These are phyloP conservation scores for Perithous albicinctus DNA, from an alignment of 2,888 invertebrate genomes.

Conservation along the genomic window DNA sequence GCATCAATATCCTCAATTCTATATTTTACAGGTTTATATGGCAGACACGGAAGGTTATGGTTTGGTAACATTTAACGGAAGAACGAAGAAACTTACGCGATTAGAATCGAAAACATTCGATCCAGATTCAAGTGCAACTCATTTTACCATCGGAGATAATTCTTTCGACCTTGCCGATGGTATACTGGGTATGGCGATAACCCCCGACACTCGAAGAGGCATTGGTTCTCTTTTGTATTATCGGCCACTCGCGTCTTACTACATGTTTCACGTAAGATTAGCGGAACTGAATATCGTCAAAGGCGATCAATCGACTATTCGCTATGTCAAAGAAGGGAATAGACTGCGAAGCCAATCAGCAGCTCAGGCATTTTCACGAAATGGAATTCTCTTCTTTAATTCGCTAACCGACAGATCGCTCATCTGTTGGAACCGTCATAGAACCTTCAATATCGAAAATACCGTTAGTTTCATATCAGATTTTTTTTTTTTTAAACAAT, in stretches of 20 bases:
- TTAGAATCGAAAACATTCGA: slow-evolving; percentile 30
- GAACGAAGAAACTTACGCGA: slow-evolving; percentile 4
- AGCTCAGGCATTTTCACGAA: slow-evolving; percentile 77
- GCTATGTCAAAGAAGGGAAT: slow-evolving; percentile 55
- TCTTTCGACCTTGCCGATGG: slow-evolving; percentile 89
- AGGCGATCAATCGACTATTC: slow-evolving; percentile 31
- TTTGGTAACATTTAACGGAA: slow-evolving; percentile 65
- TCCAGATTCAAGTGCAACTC: not conserved
- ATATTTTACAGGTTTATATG: slow-evolving; percentile 46
- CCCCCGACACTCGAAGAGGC: no score
- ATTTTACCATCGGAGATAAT: slow-evolving; percentile 84
- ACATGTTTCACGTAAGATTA: slow-evolving; percentile 46
- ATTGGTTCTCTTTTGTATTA: slow-evolving; percentile 69
- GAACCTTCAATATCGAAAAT: slow-evolving; percentile 70
- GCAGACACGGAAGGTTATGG: slow-evolving; percentile 65
- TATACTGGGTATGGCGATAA: slow-evolving; percentile 88
- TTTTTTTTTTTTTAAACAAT: not conserved
- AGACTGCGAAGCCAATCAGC: slow-evolving; percentile 73
- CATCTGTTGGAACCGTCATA: slow-evolving; percentile 80
- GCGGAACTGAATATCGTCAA: no score
- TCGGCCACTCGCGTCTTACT: slow-evolving; percentile 71
- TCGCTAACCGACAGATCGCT: slow-evolving; percentile 78
- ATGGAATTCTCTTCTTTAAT: slow-evolving; percentile 81
- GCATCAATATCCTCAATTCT: not conserved
- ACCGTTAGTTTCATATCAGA: slow-evolving; percentile 71